phyloP scores from a whole-genome alignment of 1,140 invertebrate genomes.

The Stratiolaelaps scimitus region DNA sequence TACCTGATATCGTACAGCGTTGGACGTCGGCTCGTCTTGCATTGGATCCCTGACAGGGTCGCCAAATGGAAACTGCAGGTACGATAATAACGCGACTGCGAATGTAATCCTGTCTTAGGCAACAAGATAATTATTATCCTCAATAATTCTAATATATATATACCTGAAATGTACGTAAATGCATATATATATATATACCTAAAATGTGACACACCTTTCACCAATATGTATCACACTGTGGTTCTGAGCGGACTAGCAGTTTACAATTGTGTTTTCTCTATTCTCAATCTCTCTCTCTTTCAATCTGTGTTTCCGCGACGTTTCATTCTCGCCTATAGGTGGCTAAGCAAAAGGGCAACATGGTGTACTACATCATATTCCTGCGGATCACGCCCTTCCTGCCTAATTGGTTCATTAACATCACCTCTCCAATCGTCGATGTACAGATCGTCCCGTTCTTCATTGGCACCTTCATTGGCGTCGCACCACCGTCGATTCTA shows the following conservation, averaged over 20 bases:
- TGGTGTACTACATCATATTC: constrained; percentile 95
- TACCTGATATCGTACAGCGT: constrained; percentile 80
- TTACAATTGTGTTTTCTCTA: no score
- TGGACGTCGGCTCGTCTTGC: constrained; percentile 66
- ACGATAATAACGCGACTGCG: background rate
- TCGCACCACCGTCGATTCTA: constrained; percentile 92
- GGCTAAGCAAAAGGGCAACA: constrained; percentile 66
- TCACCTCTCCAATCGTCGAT: constrained; percentile 87
- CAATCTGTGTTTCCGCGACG: no score
- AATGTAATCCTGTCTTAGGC: no score
- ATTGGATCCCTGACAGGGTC: constrained; percentile 77
- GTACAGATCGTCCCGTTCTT: constrained; percentile 85
- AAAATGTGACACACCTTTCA: no score
- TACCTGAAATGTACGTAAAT: no score
- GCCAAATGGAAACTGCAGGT: constrained; percentile 71
- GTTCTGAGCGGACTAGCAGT: no score
- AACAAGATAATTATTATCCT: no score
- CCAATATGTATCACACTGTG: no score
- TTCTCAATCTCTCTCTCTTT: constrained; percentile 32
- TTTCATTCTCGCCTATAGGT: constrained; percentile 47
- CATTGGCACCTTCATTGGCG: constrained; percentile 65
- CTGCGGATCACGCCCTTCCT: constrained; percentile 90
- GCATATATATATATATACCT: no score
- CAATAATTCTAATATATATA: no score
- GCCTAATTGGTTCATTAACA: constrained; percentile 99